These are phyloP conservation scores for Orgyia antiqua DNA, from an alignment of 2,888 invertebrate genomes.

Conservation along the genomic window DNA sequence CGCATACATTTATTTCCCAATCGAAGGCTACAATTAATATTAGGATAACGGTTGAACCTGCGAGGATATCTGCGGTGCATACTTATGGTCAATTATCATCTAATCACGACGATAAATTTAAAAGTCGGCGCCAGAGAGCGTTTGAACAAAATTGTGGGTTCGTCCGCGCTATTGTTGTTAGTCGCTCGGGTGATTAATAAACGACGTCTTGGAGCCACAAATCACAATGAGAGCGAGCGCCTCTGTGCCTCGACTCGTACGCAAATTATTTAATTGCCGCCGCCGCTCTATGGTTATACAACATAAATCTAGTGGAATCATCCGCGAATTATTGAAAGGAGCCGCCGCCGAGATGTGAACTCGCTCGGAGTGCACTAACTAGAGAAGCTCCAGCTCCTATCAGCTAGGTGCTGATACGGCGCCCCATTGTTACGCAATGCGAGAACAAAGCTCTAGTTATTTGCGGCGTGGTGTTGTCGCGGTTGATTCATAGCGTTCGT, in stretches of 20 bases:
- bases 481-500: conserved; percentile 62
- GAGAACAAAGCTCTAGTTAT: conserved; percentile 38
- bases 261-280: conserved; percentile 71
- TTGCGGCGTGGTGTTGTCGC: conserved; percentile 25
- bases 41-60: neutral
- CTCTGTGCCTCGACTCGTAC: conserved; percentile 40
- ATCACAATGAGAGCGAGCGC: conserved; percentile 39
- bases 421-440: conserved; percentile 33
- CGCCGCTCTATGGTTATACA: conserved; percentile 61
- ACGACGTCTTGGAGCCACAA: conserved; percentile 42
- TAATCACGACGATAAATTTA: conserved; percentile 21
- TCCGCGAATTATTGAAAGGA: conserved; percentile 69
- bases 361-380: conserved; percentile 16
- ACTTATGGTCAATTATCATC: conserved; percentile 18
- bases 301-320: conserved; percentile 67
- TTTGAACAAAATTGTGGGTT: conserved; percentile 29
- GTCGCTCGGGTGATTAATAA: conserved; percentile 34
- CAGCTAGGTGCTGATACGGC: conserved; percentile 15
- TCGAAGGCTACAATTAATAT: neutral
- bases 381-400: conserved; percentile 2
- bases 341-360: conserved; percentile 42
- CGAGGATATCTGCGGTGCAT: conserved; percentile 8
- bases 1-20: neutral
- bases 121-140: conserved; percentile 16
- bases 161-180: conserved; percentile 19